phyloP scores from a whole-genome alignment of 2,113 vertebrate genomes.

The Phodopus roborovskii region DNA sequence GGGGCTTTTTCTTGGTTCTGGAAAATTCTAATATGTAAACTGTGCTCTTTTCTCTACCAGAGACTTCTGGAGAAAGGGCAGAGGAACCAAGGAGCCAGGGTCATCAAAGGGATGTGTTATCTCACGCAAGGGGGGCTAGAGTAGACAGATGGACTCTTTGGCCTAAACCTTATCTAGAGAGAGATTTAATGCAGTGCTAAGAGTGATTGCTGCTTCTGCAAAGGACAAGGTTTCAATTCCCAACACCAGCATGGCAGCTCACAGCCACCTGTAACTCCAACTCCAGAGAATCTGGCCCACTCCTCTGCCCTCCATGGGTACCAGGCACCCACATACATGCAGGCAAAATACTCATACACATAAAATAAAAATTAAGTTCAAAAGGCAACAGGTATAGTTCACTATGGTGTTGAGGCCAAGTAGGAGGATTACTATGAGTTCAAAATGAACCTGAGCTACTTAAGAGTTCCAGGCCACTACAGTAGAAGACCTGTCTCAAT shows the following conservation, averaged over 20 bases:
- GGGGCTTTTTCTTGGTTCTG: neutral
- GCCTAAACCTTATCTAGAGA: slow-evolving; percentile 45
- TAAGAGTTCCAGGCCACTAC: neutral
- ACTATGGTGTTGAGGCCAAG: neutral
- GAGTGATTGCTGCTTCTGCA: neutral
- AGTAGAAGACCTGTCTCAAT: neutral
- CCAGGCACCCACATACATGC: neutral
- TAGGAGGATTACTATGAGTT: neutral
- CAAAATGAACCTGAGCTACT: neutral
- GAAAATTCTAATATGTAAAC: slow-evolving; percentile 32
- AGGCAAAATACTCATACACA: neutral
- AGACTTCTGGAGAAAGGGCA: slow-evolving; percentile 30
- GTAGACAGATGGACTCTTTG: slow-evolving; percentile 50
- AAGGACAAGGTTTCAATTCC: neutral
- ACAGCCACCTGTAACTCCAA: neutral
- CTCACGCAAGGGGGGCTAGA: neutral
- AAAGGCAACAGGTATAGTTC: neutral
- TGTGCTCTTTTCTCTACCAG: neutral
- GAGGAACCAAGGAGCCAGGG: neutral
- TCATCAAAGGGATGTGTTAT: slow-evolving; percentile 16
- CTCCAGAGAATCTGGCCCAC: neutral
- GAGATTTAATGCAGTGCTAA: neutral
- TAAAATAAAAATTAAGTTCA: neutral
- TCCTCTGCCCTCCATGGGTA: neutral
- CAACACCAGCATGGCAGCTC: neutral